Evolutionary conservation across 2,888 invertebrate species (phyloP), one percentile per base, ranked within the genome.

Genomic region (Geotrupes spiniger): DNA sequence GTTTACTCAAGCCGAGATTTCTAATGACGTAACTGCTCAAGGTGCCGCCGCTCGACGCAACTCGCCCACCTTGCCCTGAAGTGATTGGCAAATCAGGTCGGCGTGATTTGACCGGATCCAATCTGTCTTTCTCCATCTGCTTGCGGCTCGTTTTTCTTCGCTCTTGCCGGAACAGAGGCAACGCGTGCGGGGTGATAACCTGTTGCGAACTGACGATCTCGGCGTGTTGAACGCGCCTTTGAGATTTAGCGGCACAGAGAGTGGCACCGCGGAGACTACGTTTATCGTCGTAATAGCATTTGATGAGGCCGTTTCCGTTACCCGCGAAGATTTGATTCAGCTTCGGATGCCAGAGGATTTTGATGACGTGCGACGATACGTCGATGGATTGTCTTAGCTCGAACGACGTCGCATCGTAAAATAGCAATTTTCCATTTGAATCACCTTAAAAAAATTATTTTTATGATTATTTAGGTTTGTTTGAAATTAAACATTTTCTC

Each of bases 271-370:
- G 79, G 47, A 91, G 78, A 65, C 95, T 96, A 33, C 83, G 81
- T 47, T 85, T 83, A 1, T 89, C 85, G 66, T 97, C 96, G 62
- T 96, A 99, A 67, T 87, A 93, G 44, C 94, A 87, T 63, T 92
- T 92, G 0, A 94, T 86, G 0, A 82, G 77, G 0, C 98, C 98
- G 68, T 94, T 91, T 0, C 93, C 93, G 59, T 92, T 90, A 0
- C 95, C 92, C 0, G 92, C 85, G 54, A 97, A 90, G 31, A 99
- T 84, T 70, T 99, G 99, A 68, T 99, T 98, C n/a, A 99, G 74
- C 69, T 94, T 92, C 0, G 98, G 91, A 74, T 99, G 98, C 99
- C 99, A 99, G 0, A 90, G 71, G 0, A 87, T 83, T 66, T 95
- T 89, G 1, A 98, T 90, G 0, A 93, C 84, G 56, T 91, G 91